These are phyloP conservation scores for Hecatera dysodea DNA, from an alignment of 2,888 invertebrate species.

Conservation along the genomic window DNA sequence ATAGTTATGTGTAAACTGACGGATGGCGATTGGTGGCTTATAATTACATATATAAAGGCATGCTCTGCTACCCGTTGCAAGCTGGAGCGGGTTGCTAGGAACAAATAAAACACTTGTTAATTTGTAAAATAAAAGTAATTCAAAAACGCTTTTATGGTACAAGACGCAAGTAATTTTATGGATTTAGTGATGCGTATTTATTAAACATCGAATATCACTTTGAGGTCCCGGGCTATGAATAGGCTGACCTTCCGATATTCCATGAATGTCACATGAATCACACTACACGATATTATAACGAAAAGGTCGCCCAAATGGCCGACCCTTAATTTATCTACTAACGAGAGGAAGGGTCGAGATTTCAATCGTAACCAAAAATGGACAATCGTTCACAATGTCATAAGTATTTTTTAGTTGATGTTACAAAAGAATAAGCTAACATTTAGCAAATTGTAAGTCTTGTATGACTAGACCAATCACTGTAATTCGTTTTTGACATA, in stretches of 20 bases:
- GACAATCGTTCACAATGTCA: neutral
- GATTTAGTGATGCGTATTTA: conserved; percentile 21
- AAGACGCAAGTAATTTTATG: conserved; percentile 15
- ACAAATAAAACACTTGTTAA: too few species aligned
- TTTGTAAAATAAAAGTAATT: conserved; percentile 2
- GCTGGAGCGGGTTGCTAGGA: neutral
- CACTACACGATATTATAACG: conserved; percentile 43
- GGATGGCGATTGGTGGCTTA: too few species aligned
- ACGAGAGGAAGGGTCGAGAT: conserved; percentile 32
- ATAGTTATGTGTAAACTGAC: too few species aligned
- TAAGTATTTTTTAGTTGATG: conserved; percentile 5
- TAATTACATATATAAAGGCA: too few species aligned
- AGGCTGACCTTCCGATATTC: conserved; percentile 30
- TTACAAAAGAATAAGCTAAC: too few species aligned
- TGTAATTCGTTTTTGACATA: too few species aligned
- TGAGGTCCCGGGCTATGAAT: conserved; percentile 31
- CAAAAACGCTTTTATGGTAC: neutral
- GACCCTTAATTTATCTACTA: conserved; percentile 48
- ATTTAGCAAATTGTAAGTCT: too few species aligned
- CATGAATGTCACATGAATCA: conserved; percentile 50
- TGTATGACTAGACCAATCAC: too few species aligned
- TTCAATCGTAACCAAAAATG: conserved; percentile 43
- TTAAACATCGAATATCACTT: conserved; percentile 38
- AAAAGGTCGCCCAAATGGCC: conserved; percentile 47
- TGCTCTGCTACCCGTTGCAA: too few species aligned